A percentile compares a stretch with the other conserved stretches of the same genome.
Evolutionary conservation across 2,113 vertebrate species (phyloP).

Genomic region (Forbesichthys papilliferus): DNA sequence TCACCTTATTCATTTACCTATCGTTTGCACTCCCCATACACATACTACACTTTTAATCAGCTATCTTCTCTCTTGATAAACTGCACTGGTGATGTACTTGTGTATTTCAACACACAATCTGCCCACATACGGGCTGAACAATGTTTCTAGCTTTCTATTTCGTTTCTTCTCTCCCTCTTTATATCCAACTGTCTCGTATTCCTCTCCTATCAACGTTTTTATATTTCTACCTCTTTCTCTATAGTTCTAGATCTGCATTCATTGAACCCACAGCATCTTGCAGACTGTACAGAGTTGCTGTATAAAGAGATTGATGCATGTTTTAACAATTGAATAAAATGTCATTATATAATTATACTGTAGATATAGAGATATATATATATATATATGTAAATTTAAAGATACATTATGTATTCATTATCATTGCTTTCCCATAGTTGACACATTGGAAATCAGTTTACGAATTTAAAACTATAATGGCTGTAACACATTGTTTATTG

Average conservation of each 20-base stretch:
- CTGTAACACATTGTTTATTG: no score
- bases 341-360: conserved; percentile 57
- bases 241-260: neutral
- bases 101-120: neutral
- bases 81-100: neutral
- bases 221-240: neutral
- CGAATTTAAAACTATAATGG: no score
- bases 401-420: no score
- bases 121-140: neutral
- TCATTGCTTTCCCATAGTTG: no score
- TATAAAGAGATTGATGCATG: conserved; percentile 75
- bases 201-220: neutral
- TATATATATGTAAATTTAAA: no score
- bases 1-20: neutral
- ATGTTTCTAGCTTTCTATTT: conserved; percentile 5
- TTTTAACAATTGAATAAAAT: conserved; percentile 71
- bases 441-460: no score
- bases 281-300: conserved; percentile 68
- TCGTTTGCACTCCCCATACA: neutral
- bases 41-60: neutral
- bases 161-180: neutral
- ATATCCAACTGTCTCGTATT: neutral
- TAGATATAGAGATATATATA: no score
- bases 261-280: conserved; percentile 25
- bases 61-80: conserved; percentile 2